Percentiles rank a stretch among this genome's conserved stretches.
Conservation (phyloP, 2,888 invertebrate species). For the Camptogramma bilineatum region DNA sequence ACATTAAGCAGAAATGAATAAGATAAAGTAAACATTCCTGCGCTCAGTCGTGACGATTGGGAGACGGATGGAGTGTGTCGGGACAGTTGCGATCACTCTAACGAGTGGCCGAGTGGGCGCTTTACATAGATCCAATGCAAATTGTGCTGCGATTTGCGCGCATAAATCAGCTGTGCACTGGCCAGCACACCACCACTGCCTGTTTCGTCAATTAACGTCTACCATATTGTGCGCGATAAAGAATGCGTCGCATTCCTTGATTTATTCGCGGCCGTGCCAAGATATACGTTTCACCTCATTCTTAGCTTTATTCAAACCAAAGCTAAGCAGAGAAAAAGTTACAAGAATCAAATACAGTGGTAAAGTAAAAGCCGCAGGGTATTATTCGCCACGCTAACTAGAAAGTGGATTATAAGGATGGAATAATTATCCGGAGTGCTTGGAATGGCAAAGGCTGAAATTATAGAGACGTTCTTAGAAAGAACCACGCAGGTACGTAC, state of each 20-base stretch:
- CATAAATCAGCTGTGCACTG: slow-evolving; percentile 62
- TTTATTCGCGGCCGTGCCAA: slow-evolving; percentile 49
- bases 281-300: slow-evolving; percentile 8
- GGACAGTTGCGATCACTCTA: slow-evolving; percentile 60
- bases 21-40: slow-evolving; percentile 56
- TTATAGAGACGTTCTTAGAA: slow-evolving; percentile 62
- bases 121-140: slow-evolving; percentile 78
- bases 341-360: slow-evolving; percentile 18
- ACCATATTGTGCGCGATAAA: slow-evolving; percentile 63
- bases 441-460: slow-evolving; percentile 57
- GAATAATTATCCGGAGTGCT: slow-evolving; percentile 62
- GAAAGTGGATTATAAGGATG: slow-evolving; percentile 68
- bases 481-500: slow-evolving; percentile 50
- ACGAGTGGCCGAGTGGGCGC: slow-evolving; percentile 70
- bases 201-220: slow-evolving; percentile 76
- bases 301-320: slow-evolving; percentile 13
- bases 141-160: slow-evolving; percentile 72
- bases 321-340: slow-evolving; percentile 32
- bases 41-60: slow-evolving; percentile 67
- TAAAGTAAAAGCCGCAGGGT: slow-evolving; percentile 29
- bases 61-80: slow-evolving; percentile 53
- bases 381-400: slow-evolving; percentile 55
- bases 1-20: slow-evolving; percentile 48
- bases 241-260: slow-evolving; percentile 51
- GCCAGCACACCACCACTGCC: slow-evolving; percentile 57